Evolutionary conservation across 2,797 vertebrate species (phyloP).

Genomic region (Phalanger gymnotis): DNA sequence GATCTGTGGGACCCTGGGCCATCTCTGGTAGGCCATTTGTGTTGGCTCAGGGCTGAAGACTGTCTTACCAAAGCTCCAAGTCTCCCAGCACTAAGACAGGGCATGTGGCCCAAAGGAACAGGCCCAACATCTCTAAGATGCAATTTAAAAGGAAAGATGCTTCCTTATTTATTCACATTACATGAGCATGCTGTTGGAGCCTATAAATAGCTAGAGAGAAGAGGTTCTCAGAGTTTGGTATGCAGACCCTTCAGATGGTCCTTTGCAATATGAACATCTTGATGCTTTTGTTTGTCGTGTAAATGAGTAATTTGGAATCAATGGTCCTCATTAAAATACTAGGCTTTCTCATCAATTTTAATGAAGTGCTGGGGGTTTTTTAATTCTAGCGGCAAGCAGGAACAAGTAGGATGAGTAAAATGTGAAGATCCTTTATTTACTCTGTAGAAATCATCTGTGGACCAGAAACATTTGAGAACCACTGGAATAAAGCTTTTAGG

Average conservation of each 20-base stretch:
- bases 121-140: neutral
- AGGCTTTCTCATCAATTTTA: constrained; percentile 51
- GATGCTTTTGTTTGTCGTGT: constrained; percentile 36
- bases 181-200: neutral
- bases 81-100: neutral
- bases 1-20: neutral
- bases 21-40: neutral
- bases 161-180: neutral
- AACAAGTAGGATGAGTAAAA: neutral
- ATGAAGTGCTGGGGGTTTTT: constrained; percentile 28
- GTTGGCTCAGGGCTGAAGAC: neutral
- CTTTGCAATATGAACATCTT: constrained; percentile 51
- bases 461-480: constrained; percentile 19
- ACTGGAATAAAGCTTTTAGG: constrained; percentile 4
- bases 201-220: constrained; percentile 30
- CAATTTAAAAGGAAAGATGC: neutral
- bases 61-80: neutral
- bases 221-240: constrained; percentile 21
- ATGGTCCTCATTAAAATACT: constrained; percentile 50
- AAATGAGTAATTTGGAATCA: constrained; percentile 48
- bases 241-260: constrained; percentile 50
- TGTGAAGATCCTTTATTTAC: neutral
- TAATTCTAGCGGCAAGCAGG: neutral
- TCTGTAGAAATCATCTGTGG: constrained; percentile 38
- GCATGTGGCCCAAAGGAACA: neutral